A percentile compares a stretch with the other conserved stretches of the same genome.
Evolutionary conservation across 2,113 vertebrate genomes (phyloP).

Genomic region (Gavia stellata): DNA sequence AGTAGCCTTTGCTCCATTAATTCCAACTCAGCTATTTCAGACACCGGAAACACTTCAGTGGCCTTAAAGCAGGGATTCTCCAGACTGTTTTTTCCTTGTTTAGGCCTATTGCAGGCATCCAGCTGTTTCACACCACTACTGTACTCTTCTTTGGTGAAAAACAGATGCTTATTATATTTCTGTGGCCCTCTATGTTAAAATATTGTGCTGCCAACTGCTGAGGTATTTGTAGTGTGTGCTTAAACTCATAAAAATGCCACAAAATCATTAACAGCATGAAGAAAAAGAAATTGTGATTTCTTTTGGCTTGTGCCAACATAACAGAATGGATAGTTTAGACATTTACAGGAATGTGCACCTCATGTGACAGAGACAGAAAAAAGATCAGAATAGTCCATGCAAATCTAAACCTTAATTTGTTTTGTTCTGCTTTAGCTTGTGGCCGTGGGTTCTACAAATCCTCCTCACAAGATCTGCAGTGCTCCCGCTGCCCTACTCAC

Average conservation of each 20-base stretch:
- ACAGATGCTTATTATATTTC: background rate
- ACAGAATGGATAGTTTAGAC: background rate
- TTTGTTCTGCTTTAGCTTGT: conserved; percentile 78
- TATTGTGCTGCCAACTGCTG: background rate
- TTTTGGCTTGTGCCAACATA: background rate
- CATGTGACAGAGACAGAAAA: background rate
- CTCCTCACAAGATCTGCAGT: conserved; percentile 97
- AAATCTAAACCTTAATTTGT: conserved; percentile 11
- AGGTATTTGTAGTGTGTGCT: background rate
- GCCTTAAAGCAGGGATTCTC: background rate
- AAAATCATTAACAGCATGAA: background rate
- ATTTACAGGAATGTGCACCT: background rate
- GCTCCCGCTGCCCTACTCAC: conserved; percentile 93
- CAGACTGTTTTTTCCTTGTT: background rate
- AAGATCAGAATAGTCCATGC: background rate
- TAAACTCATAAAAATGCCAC: background rate
- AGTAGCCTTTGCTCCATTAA: background rate
- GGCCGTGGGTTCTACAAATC: conserved; percentile 97
- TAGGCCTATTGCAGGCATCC: background rate
- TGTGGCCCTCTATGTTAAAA: background rate
- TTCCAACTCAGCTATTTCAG: background rate
- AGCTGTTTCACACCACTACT: background rate
- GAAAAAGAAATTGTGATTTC: background rate
- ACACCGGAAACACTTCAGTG: background rate
- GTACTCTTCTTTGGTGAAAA: background rate